These are phyloP conservation scores for Crotalus adamanteus DNA, from an alignment of 2,797 vertebrate species.

Conservation along the genomic window DNA sequence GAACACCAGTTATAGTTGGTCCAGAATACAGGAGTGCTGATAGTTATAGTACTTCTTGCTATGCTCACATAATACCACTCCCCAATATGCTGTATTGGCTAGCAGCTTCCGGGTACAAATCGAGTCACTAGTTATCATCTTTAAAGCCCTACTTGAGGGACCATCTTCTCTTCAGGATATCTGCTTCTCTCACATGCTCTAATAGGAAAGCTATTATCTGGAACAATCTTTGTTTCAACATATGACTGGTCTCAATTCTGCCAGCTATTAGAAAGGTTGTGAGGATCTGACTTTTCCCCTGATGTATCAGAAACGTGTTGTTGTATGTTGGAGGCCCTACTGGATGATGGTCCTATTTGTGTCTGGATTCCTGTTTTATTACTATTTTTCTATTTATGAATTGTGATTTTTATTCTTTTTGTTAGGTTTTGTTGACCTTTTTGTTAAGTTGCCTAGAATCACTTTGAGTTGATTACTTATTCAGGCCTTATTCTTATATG, in stretches of 20 bases:
- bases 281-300: not conserved
- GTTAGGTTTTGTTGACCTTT: not conserved
- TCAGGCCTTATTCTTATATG: not conserved
- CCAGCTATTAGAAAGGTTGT: not conserved
- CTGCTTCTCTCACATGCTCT: not conserved
- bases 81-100: not conserved
- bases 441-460: not conserved
- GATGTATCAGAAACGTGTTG: not conserved
- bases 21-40: not conserved
- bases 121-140: not conserved
- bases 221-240: not conserved
- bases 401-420: not conserved
- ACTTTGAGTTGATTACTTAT: not conserved
- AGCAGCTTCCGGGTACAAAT: not conserved
- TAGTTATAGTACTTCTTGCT: not conserved
- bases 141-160: not conserved
- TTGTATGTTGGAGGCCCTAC: not conserved
- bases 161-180: not conserved
- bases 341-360: not conserved
- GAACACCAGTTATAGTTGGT: not conserved
- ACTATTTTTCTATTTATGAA: not conserved
- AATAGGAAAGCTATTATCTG: not conserved
- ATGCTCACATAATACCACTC: not conserved
- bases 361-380: not conserved
- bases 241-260: not conserved